Base-by-base conservation (phyloP, 2,113 vertebrate species). In the Egretta garzetta region DNA sequence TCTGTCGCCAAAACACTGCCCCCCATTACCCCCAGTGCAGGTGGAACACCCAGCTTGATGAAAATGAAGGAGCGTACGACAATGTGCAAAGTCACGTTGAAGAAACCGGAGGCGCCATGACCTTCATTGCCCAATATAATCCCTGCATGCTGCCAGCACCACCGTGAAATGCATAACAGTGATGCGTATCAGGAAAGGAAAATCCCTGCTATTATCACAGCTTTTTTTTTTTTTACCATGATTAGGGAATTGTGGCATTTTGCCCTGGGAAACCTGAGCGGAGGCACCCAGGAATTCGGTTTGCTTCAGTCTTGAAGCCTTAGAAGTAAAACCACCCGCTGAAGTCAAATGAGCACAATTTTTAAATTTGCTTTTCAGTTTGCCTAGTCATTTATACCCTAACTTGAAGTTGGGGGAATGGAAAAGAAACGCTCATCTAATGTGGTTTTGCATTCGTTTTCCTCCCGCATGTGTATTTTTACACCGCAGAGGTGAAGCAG, bases 1-100 rank as follows among this genome's bases (percentile, higher is more conserved):
- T 62, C 32, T 14, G 5, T 41, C 4, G 5, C 88, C 84, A 71
- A 67, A 88, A 80, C 0, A 0, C 52, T 4, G 26, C 43, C 58
- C 37, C 62, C 86, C 66, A 3, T 75, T 22, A 21, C 74, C 75
- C 76, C 49, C 41, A 30, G 56, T 21, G 6, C 4, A 6, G 71
- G 15, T 0, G 0, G 4, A 73, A 22, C 2, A 1, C 1, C 4
- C 2, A 1, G 66, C n/a, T 11, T 12, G 33, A 19, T 16, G 77
- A 45, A 50, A 49, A 55, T 14, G 35, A 60, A 75, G 63, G 81
- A 75, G 8, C 1, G 20, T 50, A 79, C 1, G 7, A 9, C 0
- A 2, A 81, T 37, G 37, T 76, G 49, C 62, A 21, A 80, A 96
- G 72, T 68, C 89, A 66, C 1, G 0, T 0, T 55, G 86, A 58